Evolutionary conservation across 2,797 vertebrate genomes (phyloP), one percentile per base, ranked within the genome.

Genomic region (Myotis myotis): DNA sequence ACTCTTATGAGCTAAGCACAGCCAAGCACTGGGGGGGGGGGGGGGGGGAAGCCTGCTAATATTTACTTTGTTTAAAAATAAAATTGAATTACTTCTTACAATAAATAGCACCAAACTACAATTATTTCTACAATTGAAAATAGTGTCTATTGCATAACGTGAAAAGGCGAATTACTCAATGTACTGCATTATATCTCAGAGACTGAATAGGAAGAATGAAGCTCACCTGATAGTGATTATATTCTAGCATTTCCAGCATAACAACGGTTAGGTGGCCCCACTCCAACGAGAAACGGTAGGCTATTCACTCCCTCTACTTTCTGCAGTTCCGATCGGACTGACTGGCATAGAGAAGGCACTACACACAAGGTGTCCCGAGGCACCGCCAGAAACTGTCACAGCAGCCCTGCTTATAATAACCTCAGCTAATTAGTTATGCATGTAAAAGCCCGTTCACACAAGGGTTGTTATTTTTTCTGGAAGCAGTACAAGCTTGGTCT

Each of bases 221-320:
- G 96, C 99, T 99, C 98, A 99, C 99, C 99, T 99, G 99, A 97
- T 99, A 99, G 98, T 99, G 99, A 97, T 98, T 99, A 98, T 99
- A 99, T 97, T 99, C 99, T 98, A 99, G 99, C 99, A 99, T 99
- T 98, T 99, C 99, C 99, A 99, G 98, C 99, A 99, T 99, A 64
- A 93, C 98, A 97, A 94, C 47, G 86, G 79, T 96, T 72, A 89
- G 82, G 96, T 96, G 92, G 2, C 97, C 94, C 7, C 95, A 91
- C 68, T 92, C 87, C 97, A 96, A 93, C 70, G 81, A 94, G 1
- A 75, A 96, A 87, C 57, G 83, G 92, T 88, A 66, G 93, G 87
- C 89, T 95, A 71, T 81, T 96, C 96, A 96, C 96, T 97, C 91
- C 53, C 97, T 97, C 91, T 79, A 95, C 93, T 96, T 96, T 97